These are phyloP conservation scores for Formicarius rufipectus DNA, from an alignment of 2,113 vertebrate species.

Conservation along the genomic window DNA sequence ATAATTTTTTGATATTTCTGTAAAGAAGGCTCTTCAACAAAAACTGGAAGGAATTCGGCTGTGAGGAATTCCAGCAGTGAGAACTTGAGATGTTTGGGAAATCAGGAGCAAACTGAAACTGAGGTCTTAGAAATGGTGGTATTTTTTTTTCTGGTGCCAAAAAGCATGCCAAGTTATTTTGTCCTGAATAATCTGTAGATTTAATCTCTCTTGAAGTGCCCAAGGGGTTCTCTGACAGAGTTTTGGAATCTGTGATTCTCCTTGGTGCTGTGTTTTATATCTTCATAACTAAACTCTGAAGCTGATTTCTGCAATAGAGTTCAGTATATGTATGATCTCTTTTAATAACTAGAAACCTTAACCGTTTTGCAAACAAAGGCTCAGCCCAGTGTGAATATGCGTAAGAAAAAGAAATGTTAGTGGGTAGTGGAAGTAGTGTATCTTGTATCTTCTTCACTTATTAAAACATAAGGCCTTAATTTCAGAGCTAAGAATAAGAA, in stretches of 20 bases:
- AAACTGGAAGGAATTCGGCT: conserved; percentile 37
- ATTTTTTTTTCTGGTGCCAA: conserved; percentile 45
- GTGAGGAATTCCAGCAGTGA: conserved; percentile 53
- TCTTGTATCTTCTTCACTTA: conserved; percentile 58
- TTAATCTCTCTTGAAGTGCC: conserved; percentile 58
- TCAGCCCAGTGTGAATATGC: neutral
- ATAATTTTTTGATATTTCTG: conserved; percentile 40
- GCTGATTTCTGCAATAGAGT: conserved; percentile 1
- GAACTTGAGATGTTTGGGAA: conserved; percentile 65
- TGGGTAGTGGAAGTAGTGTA: conserved; percentile 23
- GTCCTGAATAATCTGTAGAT: conserved; percentile 60
- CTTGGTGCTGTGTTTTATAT: conserved; percentile 52
- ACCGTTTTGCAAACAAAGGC: conserved; percentile 42
- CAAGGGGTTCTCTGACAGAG: conserved; percentile 54
- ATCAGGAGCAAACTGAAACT: conserved; percentile 61
- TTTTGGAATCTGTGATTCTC: conserved; percentile 51
- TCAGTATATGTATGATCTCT: conserved; percentile 42
- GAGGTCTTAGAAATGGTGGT: conserved; percentile 53
- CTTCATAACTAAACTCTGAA: conserved; percentile 41
- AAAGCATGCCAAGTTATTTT: conserved; percentile 51
- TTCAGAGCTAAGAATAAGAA: conserved; percentile 30
- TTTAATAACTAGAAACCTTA: conserved; percentile 47
- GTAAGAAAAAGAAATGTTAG: neutral
- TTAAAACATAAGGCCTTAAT: conserved; percentile 52
- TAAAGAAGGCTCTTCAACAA: conserved; percentile 31